Base-by-base conservation (phyloP, 92 coral and sea anemone genomes). In the Paramuricea clavata region DNA sequence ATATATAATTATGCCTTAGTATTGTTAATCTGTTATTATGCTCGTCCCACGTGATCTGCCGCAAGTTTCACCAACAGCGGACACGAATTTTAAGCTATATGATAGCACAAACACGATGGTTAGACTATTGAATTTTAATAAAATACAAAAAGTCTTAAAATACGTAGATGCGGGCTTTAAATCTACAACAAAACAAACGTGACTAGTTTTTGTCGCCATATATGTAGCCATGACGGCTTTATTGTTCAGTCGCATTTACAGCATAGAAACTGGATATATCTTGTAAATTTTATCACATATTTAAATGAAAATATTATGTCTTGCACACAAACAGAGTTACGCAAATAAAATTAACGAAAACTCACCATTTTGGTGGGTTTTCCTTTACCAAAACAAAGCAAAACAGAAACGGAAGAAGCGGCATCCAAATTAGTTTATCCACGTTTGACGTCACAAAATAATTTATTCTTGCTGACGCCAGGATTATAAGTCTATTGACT, bases 401-500 rank as follows among this genome's bases (percentile, higher is more conserved):
- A 54, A 54, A 8, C 4, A 16, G 25, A 54, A 54, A 5, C 19
- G 62, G 62, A 54, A 54, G 25, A 54, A 54, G 25, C 25, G 62
- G 3, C 4, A 54, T 3, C n/a, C 62, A 19, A 54, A 4, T 54
- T 21, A 54, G 62, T 54, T 54, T 54, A 54, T 54, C 62, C 21
- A 16, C 62, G 62, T 54, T n/a, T n/a, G n/a, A n/a, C n/a, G n/a
- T n/a, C n/a, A n/a, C n/a, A n/a, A n/a, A n/a, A n/a, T n/a, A n/a
- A 5, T 42, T 42, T 42, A 42, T 42, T 42, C 12, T 5, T 42
- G 49, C 49, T 42, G 49, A 42, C 12, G 49, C 49, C 12, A 42
- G 49, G 12, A 42, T 42, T 42, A 42, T 42, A 42, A 42, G 49
- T 42, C 49, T 42, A 72, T 84, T 2, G 95, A 93, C 70, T n/a